Base-by-base conservation (phyloP, 2,888 invertebrate genomes). In the Cremastinae sp. region DNA sequence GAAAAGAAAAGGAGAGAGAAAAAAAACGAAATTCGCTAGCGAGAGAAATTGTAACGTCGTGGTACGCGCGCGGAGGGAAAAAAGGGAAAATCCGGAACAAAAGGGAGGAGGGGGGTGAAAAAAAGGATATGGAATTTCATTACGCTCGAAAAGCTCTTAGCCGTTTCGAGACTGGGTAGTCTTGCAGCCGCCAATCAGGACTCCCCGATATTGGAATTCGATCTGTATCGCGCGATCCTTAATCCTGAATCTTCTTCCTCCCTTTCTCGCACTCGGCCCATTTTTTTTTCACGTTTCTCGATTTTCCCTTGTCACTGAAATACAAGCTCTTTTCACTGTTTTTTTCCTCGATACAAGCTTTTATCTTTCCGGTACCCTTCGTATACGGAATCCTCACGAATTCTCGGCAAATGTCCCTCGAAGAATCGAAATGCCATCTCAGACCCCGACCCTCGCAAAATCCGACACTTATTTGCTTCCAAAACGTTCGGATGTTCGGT, bases 161-260 rank as follows among this genome's bases (percentile, higher is more conserved):
- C 47, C 22, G 43, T 74, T 75, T 68, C 72, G 65, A 76, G 56
- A 41, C 65, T 68, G 49, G 71, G 65, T 70, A 65, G 64, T 49
- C 75, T 43, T 61, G 49, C 56, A 65, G 78, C 80, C 81, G 80
- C 81, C 83, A 81, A 85, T 84, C 80, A 80, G 79, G 68, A 80
- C 72, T 68, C 72, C 54, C 70, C 79, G 81, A 84, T 85, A 85
- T 85, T 81, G 85, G 83, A 85, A 86, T 86, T 85, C 83, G 82
- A 84, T 85, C 80, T 82, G 83, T 83, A 84, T 82, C 81, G 81
- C 75, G 49, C 79, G 74, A 75, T 72, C 72, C 62, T 43, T 43
- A 54, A 61, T 43, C 64, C 58, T 34, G 69, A 45, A 43, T n/a
- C 64, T 66, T 74, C 78, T 84, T 82, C 79, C 83, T 83, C 83